Evolutionary conservation across 2,113 vertebrate species (phyloP), one percentile per base, ranked within the genome.

Genomic region (Picathartes gymnocephalus): DNA sequence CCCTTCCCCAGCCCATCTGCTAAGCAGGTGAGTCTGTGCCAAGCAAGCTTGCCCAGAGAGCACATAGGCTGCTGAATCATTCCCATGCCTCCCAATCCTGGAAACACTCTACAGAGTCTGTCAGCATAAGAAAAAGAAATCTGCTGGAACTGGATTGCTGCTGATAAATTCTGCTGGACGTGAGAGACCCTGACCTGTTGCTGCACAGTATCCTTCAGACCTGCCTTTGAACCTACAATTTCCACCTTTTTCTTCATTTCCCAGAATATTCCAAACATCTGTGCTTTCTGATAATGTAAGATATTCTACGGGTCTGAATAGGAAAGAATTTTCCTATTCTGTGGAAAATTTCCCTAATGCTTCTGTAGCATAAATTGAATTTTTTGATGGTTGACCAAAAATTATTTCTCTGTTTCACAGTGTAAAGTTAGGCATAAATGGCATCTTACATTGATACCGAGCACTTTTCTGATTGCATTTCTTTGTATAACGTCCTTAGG

Each of bases 1-100:
- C 57, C 31, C 39, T 50, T 54, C 28, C 33, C 19, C 40, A 73
- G 25, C 50, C 39, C 6, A 3, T 42, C 42, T 4, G 6, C 51
- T 3, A 10, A 60, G n/a, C 13, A 0, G 0, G 18, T 8, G 64
- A 7, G 11, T 0, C 1, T 58, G 27, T 3, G 1, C 66, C 1
- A 3, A 77, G 54, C 18, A 65, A 72, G 54, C n/a, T 80, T 0
- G 0, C 31, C 17, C 0, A 2, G 65, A 42, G 35, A 50, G 30
- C 35, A 35, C 44, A 33, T 4, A 23, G 74, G 47, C 45, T 66
- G 44, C 60, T 47, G 69, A 60, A 64, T 76, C n/a, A 31, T 65
- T 65, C 40, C 50, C n/a, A 3, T 45, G 13, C 68, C 42, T 82
- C 53, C 42, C 48, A 90, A 5, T 25, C 39, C 53, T 58, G 71